Base-by-base conservation (phyloP, 2,888 invertebrate genomes). In the Athalia rosae region DNA sequence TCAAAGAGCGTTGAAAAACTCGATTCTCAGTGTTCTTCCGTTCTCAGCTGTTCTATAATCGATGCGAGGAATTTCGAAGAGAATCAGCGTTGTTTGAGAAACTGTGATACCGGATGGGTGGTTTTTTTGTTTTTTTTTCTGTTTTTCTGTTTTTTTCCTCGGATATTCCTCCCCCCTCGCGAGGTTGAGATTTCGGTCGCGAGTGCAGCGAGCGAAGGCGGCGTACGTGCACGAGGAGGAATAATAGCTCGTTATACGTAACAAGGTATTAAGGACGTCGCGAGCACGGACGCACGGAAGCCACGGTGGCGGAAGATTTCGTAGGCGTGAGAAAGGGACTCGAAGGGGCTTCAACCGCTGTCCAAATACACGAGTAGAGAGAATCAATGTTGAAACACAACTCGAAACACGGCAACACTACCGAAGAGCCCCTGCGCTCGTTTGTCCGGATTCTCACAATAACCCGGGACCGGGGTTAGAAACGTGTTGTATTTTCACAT, bases 371-470 rank as follows among this genome's bases (percentile, higher is more conserved):
- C 50, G 47, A 50, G 69, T 28, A 53, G 77, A 62, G 58, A 73
- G 77, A 77, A 77, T 77, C 77, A 73, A 77, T 77, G 77, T 77
- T 77, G 77, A 77, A 77, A 77, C 77, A 77, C 77, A 77, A 77
- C 77, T 77, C 77, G 77, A 77, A 73, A 71, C 77, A 73, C 77
- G 73, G 74, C 74, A 59, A 69, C 77, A 67, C 77, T 77, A 77
- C 77, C 53, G 50, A 62, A 28, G 74, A 64, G 61, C 61, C 74
- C 74, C 50, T n/a, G 74, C 28, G 59, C 74, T 74, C 74, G 74
- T 62, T 74, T 48, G 61, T 74, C 50, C 61, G 62, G 74, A 74
- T 74, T 74, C 74, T 74, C 74, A 74, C 74, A 74, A 74, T 74
- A 53, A 74, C 61, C 74, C 61, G 48, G 45, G 47, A 48, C 8